These are phyloP conservation scores for Phalacrocorax brasilianus DNA, from an alignment of 2,113 vertebrate species.

Conservation along the genomic window DNA sequence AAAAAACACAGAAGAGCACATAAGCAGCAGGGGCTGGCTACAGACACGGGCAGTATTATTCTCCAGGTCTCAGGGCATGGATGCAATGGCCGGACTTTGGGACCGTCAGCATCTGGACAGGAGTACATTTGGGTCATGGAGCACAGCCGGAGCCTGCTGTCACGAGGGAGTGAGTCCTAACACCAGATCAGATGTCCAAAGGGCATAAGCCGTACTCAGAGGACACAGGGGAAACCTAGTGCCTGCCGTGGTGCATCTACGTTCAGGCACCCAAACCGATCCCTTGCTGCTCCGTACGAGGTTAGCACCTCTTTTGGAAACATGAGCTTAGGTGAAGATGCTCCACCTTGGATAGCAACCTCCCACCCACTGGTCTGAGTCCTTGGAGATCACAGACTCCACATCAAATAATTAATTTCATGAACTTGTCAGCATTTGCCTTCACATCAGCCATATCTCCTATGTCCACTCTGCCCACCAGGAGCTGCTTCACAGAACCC, in stretches of 20 bases:
- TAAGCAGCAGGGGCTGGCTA: background rate
- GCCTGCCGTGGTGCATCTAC: too few relatives aligned
- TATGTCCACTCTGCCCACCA: background rate
- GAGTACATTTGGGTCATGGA: background rate
- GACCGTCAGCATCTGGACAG: background rate
- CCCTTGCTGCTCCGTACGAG: background rate
- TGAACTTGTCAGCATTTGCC: background rate
- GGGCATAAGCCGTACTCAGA: rapidly evolving
- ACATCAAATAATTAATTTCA: background rate
- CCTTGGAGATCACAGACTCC: background rate
- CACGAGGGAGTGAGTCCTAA: background rate
- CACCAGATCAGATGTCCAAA: rapidly evolving
- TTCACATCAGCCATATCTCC: background rate
- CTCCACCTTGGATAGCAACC: background rate
- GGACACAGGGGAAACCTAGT: background rate
- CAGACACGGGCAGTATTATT: rapidly evolving
- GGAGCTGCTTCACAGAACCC: background rate
- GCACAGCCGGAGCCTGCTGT: background rate
- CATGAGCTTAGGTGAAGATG: background rate
- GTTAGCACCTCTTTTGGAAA: background rate
- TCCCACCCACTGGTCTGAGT: background rate
- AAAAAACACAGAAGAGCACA: background rate
- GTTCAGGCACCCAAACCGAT: background rate
- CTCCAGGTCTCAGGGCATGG: rapidly evolving
- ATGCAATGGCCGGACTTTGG: rapidly evolving